These are phyloP conservation scores for Picus viridis DNA, from an alignment of 2,797 vertebrate species.

Conservation along the genomic window DNA sequence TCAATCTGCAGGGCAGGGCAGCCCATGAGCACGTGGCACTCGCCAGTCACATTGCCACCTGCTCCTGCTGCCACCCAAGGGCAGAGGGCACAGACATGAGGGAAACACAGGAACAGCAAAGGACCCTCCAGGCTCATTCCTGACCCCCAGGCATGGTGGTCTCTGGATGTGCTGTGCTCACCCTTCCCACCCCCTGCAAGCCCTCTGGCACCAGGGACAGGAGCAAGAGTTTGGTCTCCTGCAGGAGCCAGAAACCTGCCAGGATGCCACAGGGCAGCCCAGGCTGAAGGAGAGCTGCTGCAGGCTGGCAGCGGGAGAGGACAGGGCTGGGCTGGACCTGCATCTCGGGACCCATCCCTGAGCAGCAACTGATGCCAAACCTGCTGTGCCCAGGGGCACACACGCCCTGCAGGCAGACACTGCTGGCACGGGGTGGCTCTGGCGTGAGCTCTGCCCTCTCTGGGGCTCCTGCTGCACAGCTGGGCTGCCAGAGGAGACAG, in stretches of 20 bases:
- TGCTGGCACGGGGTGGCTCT: slow-evolving; percentile 36
- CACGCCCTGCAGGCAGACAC: slow-evolving; percentile 8
- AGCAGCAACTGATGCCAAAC: not conserved
- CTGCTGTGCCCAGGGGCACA: not conserved
- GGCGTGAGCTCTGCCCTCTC: slow-evolving; percentile 4
- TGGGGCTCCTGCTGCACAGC: not conserved
- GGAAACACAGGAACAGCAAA: not conserved
- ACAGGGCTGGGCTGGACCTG: not conserved
- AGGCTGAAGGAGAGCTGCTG: accelerated
- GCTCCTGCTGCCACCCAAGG: accelerated
- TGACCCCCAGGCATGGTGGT: not conserved
- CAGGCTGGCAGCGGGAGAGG: not conserved
- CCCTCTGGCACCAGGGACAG: not conserved
- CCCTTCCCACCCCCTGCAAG: not conserved
- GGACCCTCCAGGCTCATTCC: accelerated
- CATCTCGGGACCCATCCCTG: not conserved
- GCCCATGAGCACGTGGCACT: accelerated
- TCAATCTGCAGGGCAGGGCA: accelerated
- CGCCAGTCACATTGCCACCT: accelerated
- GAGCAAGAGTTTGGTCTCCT: not conserved
- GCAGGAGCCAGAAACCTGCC: not conserved
- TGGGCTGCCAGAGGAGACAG: not conserved
- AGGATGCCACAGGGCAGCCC: not conserved
- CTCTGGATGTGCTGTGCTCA: not conserved
- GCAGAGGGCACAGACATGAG: not conserved